phyloP scores from a whole-genome alignment of 92 coral and sea anemone genomes.

The Zoanthus solanderi region DNA sequence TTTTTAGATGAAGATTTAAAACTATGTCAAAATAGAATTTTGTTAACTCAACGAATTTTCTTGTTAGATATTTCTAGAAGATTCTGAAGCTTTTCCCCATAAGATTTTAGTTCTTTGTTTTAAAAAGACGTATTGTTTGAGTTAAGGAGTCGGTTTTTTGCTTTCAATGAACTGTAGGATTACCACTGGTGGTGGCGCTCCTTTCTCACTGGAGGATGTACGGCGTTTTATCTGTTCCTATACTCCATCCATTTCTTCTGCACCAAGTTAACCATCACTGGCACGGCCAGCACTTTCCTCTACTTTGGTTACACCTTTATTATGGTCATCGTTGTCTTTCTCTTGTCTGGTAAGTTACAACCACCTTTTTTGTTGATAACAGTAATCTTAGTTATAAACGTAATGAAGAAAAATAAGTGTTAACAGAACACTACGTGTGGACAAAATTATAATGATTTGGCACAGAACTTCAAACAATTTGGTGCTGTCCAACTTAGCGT shows the following conservation, averaged over 20 bases:
- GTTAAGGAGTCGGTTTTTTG: background rate
- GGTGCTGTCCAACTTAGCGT: too few relatives aligned
- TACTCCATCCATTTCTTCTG: constrained; percentile 97
- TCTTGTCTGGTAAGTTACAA: constrained; percentile 81
- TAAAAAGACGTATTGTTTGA: background rate
- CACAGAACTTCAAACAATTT: too few relatives aligned
- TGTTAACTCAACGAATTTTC: too few relatives aligned
- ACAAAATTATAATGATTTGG: too few relatives aligned
- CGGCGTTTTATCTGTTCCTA: constrained; percentile 89
- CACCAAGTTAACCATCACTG: constrained; percentile 87
- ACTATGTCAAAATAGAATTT: too few relatives aligned
- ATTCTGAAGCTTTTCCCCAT: too few relatives aligned
- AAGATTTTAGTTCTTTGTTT: background rate
- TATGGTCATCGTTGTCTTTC: constrained; percentile 93
- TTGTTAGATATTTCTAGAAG: too few relatives aligned
- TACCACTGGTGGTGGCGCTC: constrained; percentile 99
- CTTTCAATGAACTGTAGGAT: constrained; percentile 59
- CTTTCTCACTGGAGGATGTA: constrained; percentile 96
- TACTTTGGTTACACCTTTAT: constrained; percentile 97
- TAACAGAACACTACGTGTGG: too few relatives aligned
- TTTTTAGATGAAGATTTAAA: too few relatives aligned
- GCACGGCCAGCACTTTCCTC: constrained; percentile 90
- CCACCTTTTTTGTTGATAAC: background rate
- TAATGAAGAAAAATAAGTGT: too few relatives aligned
- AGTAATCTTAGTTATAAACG: too few relatives aligned